Evolutionary conservation across 1,140 invertebrate genomes (phyloP).

Genomic region (Manduca sexta): DNA sequence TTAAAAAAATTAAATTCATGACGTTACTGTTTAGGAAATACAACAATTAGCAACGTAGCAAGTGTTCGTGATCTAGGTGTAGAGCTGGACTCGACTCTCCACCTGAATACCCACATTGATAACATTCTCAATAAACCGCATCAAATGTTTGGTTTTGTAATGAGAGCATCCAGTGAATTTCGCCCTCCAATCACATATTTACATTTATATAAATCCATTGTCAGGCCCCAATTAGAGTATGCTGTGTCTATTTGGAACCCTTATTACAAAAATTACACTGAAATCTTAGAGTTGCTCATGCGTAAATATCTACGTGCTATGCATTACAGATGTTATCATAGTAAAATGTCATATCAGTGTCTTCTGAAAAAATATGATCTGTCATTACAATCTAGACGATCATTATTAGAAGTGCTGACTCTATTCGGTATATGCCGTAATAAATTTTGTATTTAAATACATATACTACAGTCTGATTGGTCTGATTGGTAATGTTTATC

Average conservation of each 20-base stretch:
- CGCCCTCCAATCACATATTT: slow-evolving; percentile 4
- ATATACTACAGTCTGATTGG: too few relatives aligned
- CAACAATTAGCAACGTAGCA: background rate
- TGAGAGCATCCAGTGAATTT: slow-evolving; percentile 7
- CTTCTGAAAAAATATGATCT: too few relatives aligned
- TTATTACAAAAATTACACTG: slow-evolving; percentile 11
- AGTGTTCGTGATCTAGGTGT: slow-evolving; percentile 5
- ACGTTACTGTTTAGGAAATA: background rate
- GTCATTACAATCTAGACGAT: too few relatives aligned
- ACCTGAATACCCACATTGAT: slow-evolving; percentile 3
- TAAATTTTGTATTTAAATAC: too few relatives aligned
- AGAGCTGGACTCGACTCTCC: background rate
- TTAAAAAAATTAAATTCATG: slow-evolving; percentile 1
- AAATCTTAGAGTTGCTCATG: slow-evolving; percentile 5
- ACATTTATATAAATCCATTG: slow-evolving; percentile 8
- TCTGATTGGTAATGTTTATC: too few relatives aligned
- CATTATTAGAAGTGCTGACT: background rate
- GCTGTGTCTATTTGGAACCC: slow-evolving; percentile 15
- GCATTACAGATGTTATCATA: too few relatives aligned
- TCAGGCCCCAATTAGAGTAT: slow-evolving; percentile 15
- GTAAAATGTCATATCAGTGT: too few relatives aligned
- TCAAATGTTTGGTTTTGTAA: slow-evolving; percentile 16
- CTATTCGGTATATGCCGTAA: background rate
- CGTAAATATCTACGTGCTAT: slow-evolving; percentile 4
- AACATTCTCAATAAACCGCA: slow-evolving; percentile 12